Conservation (phyloP, 2,888 invertebrate species). For the Cremastinae sp. region DNA sequence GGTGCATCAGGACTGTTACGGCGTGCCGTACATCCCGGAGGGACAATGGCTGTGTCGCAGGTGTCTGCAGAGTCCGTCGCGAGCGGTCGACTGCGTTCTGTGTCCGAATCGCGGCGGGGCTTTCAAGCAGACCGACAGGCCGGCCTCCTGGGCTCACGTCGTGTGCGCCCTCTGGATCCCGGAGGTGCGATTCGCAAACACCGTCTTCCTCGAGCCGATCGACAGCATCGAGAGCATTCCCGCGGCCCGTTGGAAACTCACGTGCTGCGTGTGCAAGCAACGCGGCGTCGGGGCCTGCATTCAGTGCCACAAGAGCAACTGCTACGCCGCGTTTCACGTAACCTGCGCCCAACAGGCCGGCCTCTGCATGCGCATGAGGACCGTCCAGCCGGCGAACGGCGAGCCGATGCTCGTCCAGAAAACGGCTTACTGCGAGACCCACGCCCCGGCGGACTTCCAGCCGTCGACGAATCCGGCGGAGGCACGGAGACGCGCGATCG, state of each 20-base stretch:
- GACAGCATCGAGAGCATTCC: slow-evolving; percentile 98
- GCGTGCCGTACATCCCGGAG: slow-evolving; percentile 98
- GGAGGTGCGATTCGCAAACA: slow-evolving; percentile 98
- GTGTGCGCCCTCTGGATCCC: slow-evolving; percentile 99
- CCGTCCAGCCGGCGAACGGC: slow-evolving; percentile 86
- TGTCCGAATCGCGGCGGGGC: slow-evolving; percentile 99
- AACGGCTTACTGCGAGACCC: slow-evolving; percentile 97
- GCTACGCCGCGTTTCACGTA: slow-evolving; percentile 99
- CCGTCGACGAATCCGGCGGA: slow-evolving; percentile 78
- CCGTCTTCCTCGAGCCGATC: slow-evolving; percentile 98
- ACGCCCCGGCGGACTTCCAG: slow-evolving; percentile 87
- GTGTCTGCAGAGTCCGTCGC: slow-evolving; percentile 97
- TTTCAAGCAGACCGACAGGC: slow-evolving; percentile 97
- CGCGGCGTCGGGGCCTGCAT: slow-evolving; percentile 97
- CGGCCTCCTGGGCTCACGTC: slow-evolving; percentile 97
- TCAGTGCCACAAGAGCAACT: slow-evolving; percentile 97
- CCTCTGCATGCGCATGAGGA: slow-evolving; percentile 98
- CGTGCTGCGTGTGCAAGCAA: slow-evolving; percentile 98
- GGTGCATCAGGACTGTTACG: slow-evolving; percentile 99
- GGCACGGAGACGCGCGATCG: slow-evolving; percentile 80
- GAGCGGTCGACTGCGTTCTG: slow-evolving; percentile 97
- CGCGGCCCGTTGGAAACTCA: slow-evolving; percentile 96
- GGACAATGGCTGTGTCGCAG: slow-evolving; percentile 98
- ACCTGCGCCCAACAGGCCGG: slow-evolving; percentile 99
- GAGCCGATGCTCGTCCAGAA: slow-evolving; percentile 94